Conservation (phyloP, 2,113 vertebrate genomes). For the Pseudopodoces humilis region DNA sequence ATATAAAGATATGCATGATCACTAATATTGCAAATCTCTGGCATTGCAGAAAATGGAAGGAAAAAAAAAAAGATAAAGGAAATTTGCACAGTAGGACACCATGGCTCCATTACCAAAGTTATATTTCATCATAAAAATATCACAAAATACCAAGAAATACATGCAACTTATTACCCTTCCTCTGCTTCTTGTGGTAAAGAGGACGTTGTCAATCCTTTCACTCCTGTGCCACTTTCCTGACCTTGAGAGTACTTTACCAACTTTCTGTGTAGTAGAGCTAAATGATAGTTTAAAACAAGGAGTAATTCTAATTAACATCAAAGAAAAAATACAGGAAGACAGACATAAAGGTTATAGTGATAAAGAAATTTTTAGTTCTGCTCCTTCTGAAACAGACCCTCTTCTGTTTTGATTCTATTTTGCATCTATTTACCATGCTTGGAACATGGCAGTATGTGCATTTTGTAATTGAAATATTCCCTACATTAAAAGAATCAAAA, state of each 20-base stretch:
- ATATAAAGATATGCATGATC: not conserved
- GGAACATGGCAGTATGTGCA: not conserved
- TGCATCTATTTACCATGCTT: not conserved
- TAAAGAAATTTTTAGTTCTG: not conserved
- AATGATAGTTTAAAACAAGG: not conserved
- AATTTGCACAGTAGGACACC: not conserved
- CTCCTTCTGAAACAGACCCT: not conserved
- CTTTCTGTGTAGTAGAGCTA: not conserved
- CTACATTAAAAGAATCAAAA: too few species aligned
- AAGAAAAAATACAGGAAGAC: not conserved
- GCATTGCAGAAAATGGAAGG: not conserved
- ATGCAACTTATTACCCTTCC: not conserved
- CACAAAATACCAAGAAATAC: not conserved
- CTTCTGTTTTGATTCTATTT: not conserved
- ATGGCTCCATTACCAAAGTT: not conserved
- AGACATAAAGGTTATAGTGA: not conserved
- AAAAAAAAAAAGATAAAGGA: not conserved
- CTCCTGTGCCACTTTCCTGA: not conserved
- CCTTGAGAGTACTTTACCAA: not conserved
- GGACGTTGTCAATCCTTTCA: not conserved
- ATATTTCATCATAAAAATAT: not conserved
- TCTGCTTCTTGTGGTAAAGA: not conserved
- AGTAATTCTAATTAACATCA: not conserved
- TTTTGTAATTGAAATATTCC: not conserved
- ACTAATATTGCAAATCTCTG: not conserved